These are phyloP conservation scores for Phylloscopus trochilus DNA, from an alignment of 2,113 vertebrate genomes.

Conservation along the genomic window DNA sequence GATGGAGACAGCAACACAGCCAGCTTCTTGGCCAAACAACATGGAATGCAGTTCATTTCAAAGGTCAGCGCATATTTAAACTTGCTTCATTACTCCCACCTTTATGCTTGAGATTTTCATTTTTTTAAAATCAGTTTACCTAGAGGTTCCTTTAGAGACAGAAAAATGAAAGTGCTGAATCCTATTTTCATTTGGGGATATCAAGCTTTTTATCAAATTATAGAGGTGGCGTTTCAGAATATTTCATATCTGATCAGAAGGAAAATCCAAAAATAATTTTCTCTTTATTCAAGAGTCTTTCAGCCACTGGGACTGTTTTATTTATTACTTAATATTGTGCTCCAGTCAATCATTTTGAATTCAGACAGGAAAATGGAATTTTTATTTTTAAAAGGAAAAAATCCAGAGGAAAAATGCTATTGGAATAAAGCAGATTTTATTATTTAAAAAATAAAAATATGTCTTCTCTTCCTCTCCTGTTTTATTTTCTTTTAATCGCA, in stretches of 20 bases:
- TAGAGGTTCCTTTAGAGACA: constrained; percentile 79
- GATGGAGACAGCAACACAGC: constrained; percentile 80
- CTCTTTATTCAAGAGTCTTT: constrained; percentile 79
- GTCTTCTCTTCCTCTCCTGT: neutral
- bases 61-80: constrained; percentile 91
- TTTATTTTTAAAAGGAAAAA: constrained; percentile 70
- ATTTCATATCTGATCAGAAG: constrained; percentile 90
- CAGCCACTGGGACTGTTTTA: constrained; percentile 73
- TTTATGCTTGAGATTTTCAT: constrained; percentile 81
- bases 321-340: constrained; percentile 80
- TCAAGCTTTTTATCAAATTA: constrained; percentile 94
- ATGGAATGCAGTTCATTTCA: constrained; percentile 87
- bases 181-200: constrained; percentile 88
- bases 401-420: constrained; percentile 59
- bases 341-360: constrained; percentile 79
- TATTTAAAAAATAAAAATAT: constrained; percentile 58
- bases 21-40: constrained; percentile 82
- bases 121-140: constrained; percentile 81
- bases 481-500: constrained; percentile 34
- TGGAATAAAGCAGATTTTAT: constrained; percentile 60
- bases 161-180: constrained; percentile 90
- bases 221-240: constrained; percentile 85
- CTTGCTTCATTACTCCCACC: constrained; percentile 82
- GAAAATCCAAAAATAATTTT: constrained; percentile 84
- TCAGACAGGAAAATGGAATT: constrained; percentile 75